A percentile compares a stretch with the other conserved stretches of the same genome.
Evolutionary conservation across 1,140 invertebrate species (phyloP).

Genomic region (Tetraneura akinire): DNA sequence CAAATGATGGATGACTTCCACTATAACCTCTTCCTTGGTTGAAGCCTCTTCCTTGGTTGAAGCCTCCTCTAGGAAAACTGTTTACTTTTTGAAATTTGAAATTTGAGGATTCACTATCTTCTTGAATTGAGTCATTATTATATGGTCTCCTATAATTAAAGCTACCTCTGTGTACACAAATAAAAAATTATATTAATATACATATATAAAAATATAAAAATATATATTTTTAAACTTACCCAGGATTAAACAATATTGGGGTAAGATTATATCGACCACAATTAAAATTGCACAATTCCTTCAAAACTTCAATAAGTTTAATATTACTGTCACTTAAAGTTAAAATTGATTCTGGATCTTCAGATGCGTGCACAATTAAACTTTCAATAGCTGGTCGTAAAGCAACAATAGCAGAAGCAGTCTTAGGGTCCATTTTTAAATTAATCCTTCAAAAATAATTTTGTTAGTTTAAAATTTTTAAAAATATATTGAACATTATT

Average conservation of each 20-base stretch:
- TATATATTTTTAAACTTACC: background rate
- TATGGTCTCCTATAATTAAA: no score
- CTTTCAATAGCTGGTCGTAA: constrained; percentile 85
- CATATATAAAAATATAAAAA: no score
- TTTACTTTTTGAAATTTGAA: no score
- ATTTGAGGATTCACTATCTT: no score
- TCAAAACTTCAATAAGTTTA: constrained; percentile 65
- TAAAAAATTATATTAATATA: no score
- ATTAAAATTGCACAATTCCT: constrained; percentile 70
- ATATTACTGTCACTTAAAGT: constrained; percentile 63
- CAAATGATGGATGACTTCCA: constrained; percentile 4
- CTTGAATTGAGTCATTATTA: no score
- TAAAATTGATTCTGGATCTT: constrained; percentile 73
- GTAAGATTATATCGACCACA: constrained; percentile 65
- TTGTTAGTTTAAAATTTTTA: background rate
- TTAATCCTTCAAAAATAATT: constrained; percentile 69
- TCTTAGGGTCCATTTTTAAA: constrained; percentile 76
- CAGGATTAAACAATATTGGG: background rate
- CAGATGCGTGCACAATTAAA: constrained; percentile 75
- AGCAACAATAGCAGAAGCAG: constrained; percentile 80
- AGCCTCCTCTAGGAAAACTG: no score
- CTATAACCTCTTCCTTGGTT: no score
- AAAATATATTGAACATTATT: background rate
- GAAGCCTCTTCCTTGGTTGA: no score
- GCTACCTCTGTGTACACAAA: no score